phyloP scores from a whole-genome alignment of 2,888 invertebrate genomes.

The Crepidodera aurea region DNA sequence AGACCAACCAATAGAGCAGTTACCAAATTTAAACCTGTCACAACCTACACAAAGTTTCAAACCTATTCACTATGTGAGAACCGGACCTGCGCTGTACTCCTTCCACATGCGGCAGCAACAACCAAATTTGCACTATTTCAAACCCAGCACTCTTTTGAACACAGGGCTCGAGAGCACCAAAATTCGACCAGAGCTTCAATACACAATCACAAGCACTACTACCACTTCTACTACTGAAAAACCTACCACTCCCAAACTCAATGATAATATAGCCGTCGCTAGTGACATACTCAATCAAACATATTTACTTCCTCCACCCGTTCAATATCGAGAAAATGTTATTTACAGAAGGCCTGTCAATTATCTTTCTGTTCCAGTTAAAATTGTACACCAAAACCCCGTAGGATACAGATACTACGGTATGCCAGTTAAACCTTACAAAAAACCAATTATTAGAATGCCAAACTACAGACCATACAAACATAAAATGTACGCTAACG shows the following conservation, averaged over 20 bases:
- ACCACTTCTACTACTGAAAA: slow-evolving; percentile 35
- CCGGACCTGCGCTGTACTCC: slow-evolving; percentile 35
- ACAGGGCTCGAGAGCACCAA: slow-evolving; percentile 40
- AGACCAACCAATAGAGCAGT: slow-evolving; percentile 23
- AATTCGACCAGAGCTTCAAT: background rate
- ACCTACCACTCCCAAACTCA: slow-evolving; percentile 41
- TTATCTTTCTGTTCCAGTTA: slow-evolving; percentile 18
- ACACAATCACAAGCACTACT: slow-evolving; percentile 42
- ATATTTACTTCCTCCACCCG: slow-evolving; percentile 32
- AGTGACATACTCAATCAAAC: slow-evolving; percentile 28
- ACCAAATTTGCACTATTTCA: slow-evolving; percentile 41
- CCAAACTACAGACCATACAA: slow-evolving; percentile 19
- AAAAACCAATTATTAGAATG: slow-evolving; percentile 29
- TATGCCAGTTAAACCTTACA: slow-evolving; percentile 26
- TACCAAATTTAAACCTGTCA: slow-evolving; percentile 18
- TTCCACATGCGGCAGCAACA: slow-evolving; percentile 34
- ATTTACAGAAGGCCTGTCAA: slow-evolving; percentile 18
- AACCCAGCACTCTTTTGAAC: slow-evolving; percentile 42
- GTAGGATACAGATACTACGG: slow-evolving; percentile 22
- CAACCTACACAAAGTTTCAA: slow-evolving; percentile 21
- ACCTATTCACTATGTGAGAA: slow-evolving; percentile 30
- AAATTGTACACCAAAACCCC: slow-evolving; percentile 32
- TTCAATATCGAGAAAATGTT: slow-evolving; percentile 7
- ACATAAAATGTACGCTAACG: slow-evolving; percentile 6
- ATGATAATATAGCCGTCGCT: slow-evolving; percentile 32